Percentiles rank a stretch among this genome's conserved stretches.
phyloP scores from a whole-genome alignment of 2,113 vertebrate genomes.

The Myiopsitta monachus region DNA sequence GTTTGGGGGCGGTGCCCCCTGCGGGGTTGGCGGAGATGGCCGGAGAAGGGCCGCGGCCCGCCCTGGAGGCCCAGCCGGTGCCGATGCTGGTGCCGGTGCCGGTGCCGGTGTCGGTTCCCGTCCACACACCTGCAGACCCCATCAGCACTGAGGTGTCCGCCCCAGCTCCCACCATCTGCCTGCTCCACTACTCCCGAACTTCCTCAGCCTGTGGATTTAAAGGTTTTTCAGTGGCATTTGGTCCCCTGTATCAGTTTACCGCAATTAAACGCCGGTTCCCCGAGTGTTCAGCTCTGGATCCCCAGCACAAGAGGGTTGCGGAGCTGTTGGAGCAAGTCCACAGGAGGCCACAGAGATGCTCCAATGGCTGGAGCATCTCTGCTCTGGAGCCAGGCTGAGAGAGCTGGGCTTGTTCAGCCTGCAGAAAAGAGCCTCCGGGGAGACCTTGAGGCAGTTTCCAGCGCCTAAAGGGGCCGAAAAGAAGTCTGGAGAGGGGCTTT shows the following conservation, averaged over 20 bases:
- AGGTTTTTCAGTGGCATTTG: neutral
- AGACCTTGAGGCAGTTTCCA: neutral
- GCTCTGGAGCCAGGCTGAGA: neutral
- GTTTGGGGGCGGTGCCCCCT: neutral
- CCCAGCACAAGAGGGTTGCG: neutral
- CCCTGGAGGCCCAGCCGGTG: neutral
- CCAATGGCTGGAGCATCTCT: neutral
- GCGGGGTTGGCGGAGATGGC: neutral
- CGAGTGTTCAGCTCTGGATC: neutral
- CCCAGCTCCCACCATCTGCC: neutral
- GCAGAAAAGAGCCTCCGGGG: neutral
- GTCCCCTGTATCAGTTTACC: neutral
- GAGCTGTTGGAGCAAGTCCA: neutral
- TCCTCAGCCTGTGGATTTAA: neutral
- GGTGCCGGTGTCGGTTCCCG: fast-evolving
- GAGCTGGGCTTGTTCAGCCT: neutral
- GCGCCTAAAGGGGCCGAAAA: neutral
- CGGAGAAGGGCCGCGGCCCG: neutral
- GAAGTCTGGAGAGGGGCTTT: neutral
- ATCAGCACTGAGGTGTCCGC: fast-evolving
- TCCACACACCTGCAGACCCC: neutral
- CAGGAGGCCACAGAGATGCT: neutral
- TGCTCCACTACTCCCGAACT: fast-evolving
- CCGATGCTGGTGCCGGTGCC: neutral
- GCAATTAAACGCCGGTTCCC: neutral